Evolutionary conservation across 2,797 vertebrate genomes (phyloP).

Genomic region (Halcyon leucocephala): DNA sequence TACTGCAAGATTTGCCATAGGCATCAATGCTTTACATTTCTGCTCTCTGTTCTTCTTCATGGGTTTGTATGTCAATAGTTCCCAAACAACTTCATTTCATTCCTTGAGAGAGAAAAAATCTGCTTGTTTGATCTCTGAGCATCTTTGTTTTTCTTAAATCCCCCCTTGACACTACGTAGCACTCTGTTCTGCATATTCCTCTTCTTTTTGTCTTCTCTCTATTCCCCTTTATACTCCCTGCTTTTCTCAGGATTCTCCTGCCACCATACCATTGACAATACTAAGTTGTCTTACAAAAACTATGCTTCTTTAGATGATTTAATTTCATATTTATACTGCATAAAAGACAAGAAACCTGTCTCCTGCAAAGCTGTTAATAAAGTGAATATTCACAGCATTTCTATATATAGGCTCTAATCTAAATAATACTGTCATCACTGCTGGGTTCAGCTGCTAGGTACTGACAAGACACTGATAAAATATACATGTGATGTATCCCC

Average conservation of each 20-base stretch:
- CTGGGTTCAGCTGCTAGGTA: not conserved
- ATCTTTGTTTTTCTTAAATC: not conserved
- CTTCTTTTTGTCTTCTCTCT: not conserved
- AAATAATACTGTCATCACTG: not conserved
- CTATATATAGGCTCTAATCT: not conserved
- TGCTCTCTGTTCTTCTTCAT: not conserved
- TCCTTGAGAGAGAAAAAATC: not conserved
- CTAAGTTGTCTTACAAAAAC: not conserved
- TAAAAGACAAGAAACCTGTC: not conserved
- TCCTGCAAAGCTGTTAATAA: not conserved
- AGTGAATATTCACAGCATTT: not conserved
- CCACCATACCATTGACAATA: not conserved
- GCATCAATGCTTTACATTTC: not conserved
- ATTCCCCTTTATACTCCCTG: not conserved
- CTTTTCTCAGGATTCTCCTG: not conserved
- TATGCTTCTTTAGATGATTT: not conserved
- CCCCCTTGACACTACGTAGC: not conserved
- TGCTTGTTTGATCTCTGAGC: not conserved
- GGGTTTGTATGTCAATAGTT: not conserved
- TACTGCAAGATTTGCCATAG: not conserved
- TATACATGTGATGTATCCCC: not conserved
- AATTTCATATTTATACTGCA: not conserved
- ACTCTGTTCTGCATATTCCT: not conserved
- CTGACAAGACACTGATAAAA: conserved; percentile 1
- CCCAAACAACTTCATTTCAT: not conserved